Evolutionary conservation across 1,140 invertebrate species (phyloP).

Genomic region (Epicauta chinensis): DNA sequence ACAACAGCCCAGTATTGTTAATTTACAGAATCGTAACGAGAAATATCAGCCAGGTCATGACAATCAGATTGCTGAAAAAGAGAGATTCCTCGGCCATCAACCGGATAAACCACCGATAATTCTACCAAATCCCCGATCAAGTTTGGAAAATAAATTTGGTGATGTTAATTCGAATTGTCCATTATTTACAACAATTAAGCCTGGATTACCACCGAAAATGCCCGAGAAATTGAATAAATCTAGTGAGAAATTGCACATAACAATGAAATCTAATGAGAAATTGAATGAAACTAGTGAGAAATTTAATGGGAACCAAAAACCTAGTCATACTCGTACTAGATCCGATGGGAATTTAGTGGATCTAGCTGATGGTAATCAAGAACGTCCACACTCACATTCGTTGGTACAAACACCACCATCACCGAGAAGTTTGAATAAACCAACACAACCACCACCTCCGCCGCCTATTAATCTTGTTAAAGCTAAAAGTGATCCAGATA

Average conservation of each 20-base stretch:
- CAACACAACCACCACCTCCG: slow-evolving; percentile 39
- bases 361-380: slow-evolving; percentile 6
- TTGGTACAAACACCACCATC: slow-evolving; percentile 30
- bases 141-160: neutral
- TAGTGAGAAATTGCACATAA: slow-evolving; percentile 20
- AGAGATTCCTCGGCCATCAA: slow-evolving; percentile 37
- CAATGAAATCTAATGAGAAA: slow-evolving; percentile 28
- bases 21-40: slow-evolving; percentile 30
- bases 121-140: slow-evolving; percentile 24
- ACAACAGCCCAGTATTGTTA: slow-evolving; percentile 38
- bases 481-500: slow-evolving; percentile 28
- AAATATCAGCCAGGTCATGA: slow-evolving; percentile 36
- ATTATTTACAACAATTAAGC: slow-evolving; percentile 12
- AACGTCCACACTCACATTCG: neutral
- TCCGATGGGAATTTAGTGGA: slow-evolving; percentile 40
- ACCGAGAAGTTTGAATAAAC: slow-evolving; percentile 36
- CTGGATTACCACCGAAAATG: slow-evolving; percentile 20
- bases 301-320: slow-evolving; percentile 28
- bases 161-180: neutral
- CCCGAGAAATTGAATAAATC: slow-evolving; percentile 16
- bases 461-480: slow-evolving; percentile 28
- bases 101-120: slow-evolving; percentile 28
- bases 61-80: slow-evolving; percentile 38
- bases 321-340: slow-evolving; percentile 37
- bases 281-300: slow-evolving; percentile 24